Evolutionary conservation across 2,888 invertebrate species (phyloP).

Genomic region (Ligdia adustata): DNA sequence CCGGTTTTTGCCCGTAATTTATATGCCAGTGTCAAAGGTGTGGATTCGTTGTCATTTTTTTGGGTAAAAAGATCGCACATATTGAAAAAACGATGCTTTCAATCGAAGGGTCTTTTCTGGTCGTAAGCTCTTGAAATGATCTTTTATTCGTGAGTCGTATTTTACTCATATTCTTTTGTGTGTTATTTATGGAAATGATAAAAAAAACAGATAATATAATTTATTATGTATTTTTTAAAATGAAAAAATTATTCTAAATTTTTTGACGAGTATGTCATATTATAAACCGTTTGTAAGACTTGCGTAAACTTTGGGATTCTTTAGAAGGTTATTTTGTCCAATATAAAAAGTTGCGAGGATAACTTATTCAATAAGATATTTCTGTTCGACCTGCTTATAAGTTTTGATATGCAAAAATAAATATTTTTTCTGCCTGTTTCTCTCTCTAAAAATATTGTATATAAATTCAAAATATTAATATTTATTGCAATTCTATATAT

Average conservation of each 20-base stretch:
- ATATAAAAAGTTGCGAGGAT: not conserved
- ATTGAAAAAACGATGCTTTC: constrained; percentile 35
- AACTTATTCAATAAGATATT: not conserved
- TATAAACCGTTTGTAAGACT: too few species aligned
- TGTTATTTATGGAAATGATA: not conserved
- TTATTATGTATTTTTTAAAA: too few species aligned
- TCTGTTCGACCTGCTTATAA: too few species aligned
- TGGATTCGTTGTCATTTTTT: constrained; percentile 47
- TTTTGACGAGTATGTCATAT: too few species aligned
- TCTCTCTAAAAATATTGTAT: too few species aligned
- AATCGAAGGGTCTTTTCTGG: constrained; percentile 17
- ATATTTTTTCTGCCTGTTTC: too few species aligned
- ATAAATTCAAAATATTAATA: too few species aligned
- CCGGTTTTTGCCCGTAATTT: constrained; percentile 42
- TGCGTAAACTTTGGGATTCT: too few species aligned
- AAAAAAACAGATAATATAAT: too few species aligned
- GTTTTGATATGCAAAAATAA: too few species aligned
- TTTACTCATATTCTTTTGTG: not conserved
- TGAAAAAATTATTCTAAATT: too few species aligned
- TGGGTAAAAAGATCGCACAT: not conserved
- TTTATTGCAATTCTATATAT: too few species aligned
- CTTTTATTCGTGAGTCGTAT: not conserved
- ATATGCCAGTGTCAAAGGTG: constrained; percentile 55
- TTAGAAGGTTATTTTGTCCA: not conserved
- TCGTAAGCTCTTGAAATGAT: constrained; percentile 5